A percentile compares a stretch with the other conserved stretches of the same genome.
These are phyloP conservation scores for Channallabes apus DNA, from an alignment of 2,797 vertebrate genomes.

Conservation along the genomic window DNA sequence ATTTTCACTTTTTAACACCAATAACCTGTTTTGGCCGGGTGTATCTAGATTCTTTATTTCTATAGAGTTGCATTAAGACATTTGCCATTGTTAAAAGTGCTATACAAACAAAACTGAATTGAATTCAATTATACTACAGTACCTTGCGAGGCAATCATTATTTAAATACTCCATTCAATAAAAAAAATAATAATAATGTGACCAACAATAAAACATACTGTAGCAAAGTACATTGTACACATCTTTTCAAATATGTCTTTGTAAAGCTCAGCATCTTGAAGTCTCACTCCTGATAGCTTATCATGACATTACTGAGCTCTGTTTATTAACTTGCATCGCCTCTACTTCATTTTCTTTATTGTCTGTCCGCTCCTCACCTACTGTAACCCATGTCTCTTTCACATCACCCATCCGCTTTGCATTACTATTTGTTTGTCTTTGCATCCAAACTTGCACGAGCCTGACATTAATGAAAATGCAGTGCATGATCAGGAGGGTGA, in stretches of 20 bases:
- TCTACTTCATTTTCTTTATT: not conserved
- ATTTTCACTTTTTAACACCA: no score
- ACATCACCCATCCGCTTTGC: not conserved
- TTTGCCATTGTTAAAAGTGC: no score
- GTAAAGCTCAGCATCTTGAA: not conserved
- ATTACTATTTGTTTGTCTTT: not conserved
- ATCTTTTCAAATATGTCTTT: not conserved
- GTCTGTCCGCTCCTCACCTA: not conserved
- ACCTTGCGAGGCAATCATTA: not conserved
- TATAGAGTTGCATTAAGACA: no score
- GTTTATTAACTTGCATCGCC: not conserved
- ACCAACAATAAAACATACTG: not conserved
- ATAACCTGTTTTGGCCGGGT: no score
- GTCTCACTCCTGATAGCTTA: not conserved
- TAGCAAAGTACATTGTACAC: not conserved
- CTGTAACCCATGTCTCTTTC: no score
- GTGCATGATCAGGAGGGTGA: not conserved
- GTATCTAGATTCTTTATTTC: no score
- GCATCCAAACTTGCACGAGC: not conserved
- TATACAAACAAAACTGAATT: no score
- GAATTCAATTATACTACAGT: no score
- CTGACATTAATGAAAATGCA: no score
- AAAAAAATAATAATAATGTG: not conserved
- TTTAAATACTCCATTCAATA: not conserved
- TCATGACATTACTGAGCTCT: not conserved